Conservation (phyloP, 2,888 invertebrate species). For the Drosophila suboccidentalis region DNA sequence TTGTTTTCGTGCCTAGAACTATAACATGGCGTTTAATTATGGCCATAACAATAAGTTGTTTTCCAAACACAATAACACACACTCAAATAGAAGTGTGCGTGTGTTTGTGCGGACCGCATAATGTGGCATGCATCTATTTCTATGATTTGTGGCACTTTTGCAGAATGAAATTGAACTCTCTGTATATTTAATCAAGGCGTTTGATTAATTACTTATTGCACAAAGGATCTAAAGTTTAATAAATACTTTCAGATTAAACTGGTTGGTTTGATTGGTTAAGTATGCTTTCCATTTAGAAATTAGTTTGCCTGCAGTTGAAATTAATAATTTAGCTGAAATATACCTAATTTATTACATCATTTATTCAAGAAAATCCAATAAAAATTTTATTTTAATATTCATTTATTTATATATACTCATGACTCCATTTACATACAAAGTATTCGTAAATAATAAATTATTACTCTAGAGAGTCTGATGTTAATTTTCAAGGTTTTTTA, state of each 20-base stretch:
- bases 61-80: not conserved
- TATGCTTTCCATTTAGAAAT: not conserved
- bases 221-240: not conserved
- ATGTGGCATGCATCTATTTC: conserved; percentile 21
- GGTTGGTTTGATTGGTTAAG: not conserved
- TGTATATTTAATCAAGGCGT: not conserved
- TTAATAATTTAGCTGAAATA: no score
- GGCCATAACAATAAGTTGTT: not conserved
- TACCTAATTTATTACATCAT: no score
- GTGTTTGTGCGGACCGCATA: conserved; percentile 13
- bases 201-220: not conserved
- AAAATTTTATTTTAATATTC: no score
- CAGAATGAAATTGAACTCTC: not conserved
- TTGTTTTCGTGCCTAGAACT: conserved; percentile 15
- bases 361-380: no score
- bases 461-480: no score
- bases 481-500: no score
- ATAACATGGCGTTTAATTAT: conserved; percentile 25
- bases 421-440: no score
- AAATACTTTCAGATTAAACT: not conserved
- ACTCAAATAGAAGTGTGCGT: conserved; percentile 11
- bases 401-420: no score
- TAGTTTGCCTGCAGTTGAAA: not conserved
- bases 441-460: no score
- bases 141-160: conserved; percentile 41